Percentiles rank a stretch among this genome's conserved stretches.
Evolutionary conservation across 2,797 vertebrate genomes (phyloP).

Genomic region (Antrozous pallidus): DNA sequence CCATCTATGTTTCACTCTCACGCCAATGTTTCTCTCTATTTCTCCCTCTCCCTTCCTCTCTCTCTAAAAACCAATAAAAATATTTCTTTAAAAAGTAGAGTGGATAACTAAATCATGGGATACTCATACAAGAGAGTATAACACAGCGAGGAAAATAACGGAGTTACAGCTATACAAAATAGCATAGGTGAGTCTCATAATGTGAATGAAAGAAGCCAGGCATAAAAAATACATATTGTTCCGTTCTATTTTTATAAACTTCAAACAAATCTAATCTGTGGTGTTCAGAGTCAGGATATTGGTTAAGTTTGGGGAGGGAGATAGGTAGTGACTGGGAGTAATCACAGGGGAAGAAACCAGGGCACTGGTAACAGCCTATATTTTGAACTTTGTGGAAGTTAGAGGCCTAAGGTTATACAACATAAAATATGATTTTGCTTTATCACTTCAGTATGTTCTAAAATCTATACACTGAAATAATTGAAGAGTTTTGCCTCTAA

Average conservation of each 20-base stretch:
- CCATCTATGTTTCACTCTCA: neutral
- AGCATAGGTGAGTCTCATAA: neutral
- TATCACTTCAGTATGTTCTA: slow-evolving; percentile 2
- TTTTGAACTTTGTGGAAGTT: slow-evolving; percentile 7
- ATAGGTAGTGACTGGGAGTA: neutral
- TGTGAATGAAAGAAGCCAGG: neutral
- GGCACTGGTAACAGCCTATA: neutral
- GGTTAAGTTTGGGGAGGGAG: neutral
- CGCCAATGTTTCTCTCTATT: neutral
- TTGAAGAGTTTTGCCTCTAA: neutral
- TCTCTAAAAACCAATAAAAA: neutral
- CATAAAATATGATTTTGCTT: neutral
- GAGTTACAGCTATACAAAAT: neutral
- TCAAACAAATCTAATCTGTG: neutral
- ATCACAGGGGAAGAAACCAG: neutral
- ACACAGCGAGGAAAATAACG: neutral
- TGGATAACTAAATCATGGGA: neutral
- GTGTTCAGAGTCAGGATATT: neutral
- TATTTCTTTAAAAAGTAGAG: neutral
- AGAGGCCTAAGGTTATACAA: neutral
- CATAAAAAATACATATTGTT: neutral
- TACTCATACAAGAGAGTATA: neutral
- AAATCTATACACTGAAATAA: neutral
- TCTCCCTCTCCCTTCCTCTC: neutral
- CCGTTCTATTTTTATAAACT: neutral